Percentiles rank a stretch among this genome's conserved stretches.
Evolutionary conservation across 1,140 invertebrate genomes (phyloP).

Genomic region (Panulirus ornatus): DNA sequence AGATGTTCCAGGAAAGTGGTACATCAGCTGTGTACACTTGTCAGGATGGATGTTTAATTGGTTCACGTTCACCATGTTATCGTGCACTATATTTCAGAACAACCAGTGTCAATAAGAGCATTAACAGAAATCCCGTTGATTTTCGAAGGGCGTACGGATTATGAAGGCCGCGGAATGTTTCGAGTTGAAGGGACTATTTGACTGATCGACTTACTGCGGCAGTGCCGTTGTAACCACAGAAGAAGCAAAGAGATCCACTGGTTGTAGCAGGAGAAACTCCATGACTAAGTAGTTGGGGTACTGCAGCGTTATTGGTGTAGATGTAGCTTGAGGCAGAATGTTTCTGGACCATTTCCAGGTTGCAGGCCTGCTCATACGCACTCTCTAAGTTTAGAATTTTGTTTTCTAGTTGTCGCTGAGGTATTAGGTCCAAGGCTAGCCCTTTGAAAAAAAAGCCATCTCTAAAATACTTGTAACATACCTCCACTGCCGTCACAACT

Average conservation of each 20-base stretch:
- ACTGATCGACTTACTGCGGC: background rate
- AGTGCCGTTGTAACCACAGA: background rate
- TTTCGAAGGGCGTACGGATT: background rate
- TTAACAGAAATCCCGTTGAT: background rate
- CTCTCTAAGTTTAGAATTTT: background rate
- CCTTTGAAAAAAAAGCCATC: background rate
- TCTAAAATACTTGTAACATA: too few relatives aligned
- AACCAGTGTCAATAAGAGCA: conserved; percentile 5
- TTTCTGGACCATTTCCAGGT: conserved; percentile 7
- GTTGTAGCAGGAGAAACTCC: background rate
- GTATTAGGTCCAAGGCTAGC: background rate
- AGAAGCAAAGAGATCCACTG: background rate
- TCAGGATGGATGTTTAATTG: background rate
- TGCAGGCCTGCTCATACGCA: background rate
- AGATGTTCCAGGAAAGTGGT: background rate
- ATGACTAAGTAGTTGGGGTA: background rate
- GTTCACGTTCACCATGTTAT: too few relatives aligned
- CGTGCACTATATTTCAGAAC: background rate
- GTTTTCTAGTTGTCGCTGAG: background rate
- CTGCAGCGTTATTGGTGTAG: conserved; percentile 6
- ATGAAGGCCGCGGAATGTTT: conserved; percentile 9
- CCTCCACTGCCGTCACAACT: too few relatives aligned
- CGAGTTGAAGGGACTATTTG: background rate
- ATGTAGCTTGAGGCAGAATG: conserved; percentile 6
- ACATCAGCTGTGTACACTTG: background rate